Base-by-base conservation (phyloP, 2,888 invertebrate genomes). In the Diabrotica balteata region DNA sequence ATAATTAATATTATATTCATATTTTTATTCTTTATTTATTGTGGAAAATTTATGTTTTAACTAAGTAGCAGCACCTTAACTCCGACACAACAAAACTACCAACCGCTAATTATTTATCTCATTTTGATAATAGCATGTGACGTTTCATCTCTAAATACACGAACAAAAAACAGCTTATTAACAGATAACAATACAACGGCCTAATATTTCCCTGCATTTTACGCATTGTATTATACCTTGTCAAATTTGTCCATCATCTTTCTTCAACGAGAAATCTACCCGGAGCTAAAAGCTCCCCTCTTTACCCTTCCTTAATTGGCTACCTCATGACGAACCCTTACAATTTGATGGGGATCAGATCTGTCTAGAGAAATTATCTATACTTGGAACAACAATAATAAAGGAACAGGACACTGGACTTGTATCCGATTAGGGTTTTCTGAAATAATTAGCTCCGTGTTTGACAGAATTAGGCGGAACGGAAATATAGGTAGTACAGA, bases 391-490 rank as follows among this genome's bases (percentile, higher is more conserved):
- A 67, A 67, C 69, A 68, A 63, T 69, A 68, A 70, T 68, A 70
- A 67, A 66, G 62, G 66, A 66, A 67, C 63, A 61, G 63, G 67
- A 64, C 66, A 61, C 49, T 66, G 68, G 65, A 62, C 64, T 64
- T 70, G 63, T 61, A 72, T 69, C 69, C 63, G 70, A 72, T 72
- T 68, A 72, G 51, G 67, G 65, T 61, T 67, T 63, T 69, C 72
- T 49, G 67, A 67, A 64, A 67, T 70, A 67, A 70, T 70, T 70
- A 67, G 67, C 44, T 61, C 62, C 22, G 32, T 60, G 32, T 57
- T 57, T 57, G 44, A 57, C 50, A 43, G 10, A 50, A 75, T 76
- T 72, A 65, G 75, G 77, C 78, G 80, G 80, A 80, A 78, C 47
- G 47, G 10, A 47, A 47, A 47, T 47, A 10, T 47, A 47, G 47